Conservation (phyloP, 2,113 vertebrate genomes). For the Paralichthys olivaceus region DNA sequence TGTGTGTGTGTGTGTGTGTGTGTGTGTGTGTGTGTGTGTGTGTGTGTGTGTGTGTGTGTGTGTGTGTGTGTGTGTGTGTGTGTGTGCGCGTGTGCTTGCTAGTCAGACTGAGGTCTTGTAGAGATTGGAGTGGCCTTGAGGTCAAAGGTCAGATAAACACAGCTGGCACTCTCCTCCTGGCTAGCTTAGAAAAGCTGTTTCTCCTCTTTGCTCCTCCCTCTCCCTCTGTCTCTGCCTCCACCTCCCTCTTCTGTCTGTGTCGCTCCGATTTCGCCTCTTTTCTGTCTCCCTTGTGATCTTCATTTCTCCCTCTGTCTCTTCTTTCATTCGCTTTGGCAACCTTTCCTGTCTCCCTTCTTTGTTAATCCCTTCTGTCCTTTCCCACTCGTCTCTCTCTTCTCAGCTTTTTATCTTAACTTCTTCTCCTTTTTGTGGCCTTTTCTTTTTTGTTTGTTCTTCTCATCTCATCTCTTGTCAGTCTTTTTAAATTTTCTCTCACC, state of each 20-base stretch:
- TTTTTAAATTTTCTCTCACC: not conserved
- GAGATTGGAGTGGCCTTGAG: slow-evolving; percentile 75
- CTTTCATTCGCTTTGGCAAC: not conserved
- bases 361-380: slow-evolving; percentile 19
- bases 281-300: slow-evolving; percentile 38
- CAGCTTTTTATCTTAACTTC: not conserved
- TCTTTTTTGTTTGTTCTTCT: slow-evolving; percentile 4
- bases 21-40: not conserved
- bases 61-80: slow-evolving; percentile 20
- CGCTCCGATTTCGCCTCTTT: slow-evolving; percentile 14
- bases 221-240: slow-evolving; percentile 16
- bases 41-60: not conserved
- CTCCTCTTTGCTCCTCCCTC: slow-evolving; percentile 25
- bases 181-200: slow-evolving; percentile 52
- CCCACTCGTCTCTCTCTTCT: slow-evolving; percentile 11
- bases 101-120: slow-evolving; percentile 61
- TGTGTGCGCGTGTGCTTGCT: slow-evolving; percentile 9
- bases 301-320: slow-evolving; percentile 26
- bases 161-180: slow-evolving; percentile 79
- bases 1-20: slow-evolving; percentile 15
- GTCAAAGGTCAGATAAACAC: slow-evolving; percentile 84
- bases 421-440: not conserved
- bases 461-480: slow-evolving; percentile 2
- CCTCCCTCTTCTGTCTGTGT: slow-evolving; percentile 29
- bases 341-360: slow-evolving; percentile 13